Percentiles rank a stretch among this genome's conserved stretches.
Conservation (phyloP, 64 coral and sea anemone species). For the Stichodactyla helianthus region DNA sequence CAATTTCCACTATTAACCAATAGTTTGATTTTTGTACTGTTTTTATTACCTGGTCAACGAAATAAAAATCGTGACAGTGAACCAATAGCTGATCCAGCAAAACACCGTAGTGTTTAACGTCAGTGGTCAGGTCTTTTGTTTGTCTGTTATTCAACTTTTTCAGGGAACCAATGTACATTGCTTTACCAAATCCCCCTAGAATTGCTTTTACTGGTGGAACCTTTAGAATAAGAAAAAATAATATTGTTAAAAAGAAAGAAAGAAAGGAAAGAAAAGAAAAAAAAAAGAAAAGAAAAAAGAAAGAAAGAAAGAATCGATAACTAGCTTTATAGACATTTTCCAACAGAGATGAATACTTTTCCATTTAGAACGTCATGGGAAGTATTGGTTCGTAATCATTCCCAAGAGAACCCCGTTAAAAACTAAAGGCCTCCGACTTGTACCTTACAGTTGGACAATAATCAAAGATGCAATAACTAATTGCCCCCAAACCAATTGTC, state of each 20-base stretch:
- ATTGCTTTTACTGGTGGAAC: constrained; percentile 16
- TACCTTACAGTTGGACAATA: too few relatives aligned
- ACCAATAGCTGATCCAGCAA: neutral
- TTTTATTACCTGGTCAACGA: neutral
- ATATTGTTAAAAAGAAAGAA: too few relatives aligned
- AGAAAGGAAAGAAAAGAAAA: too few relatives aligned
- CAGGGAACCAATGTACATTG: constrained; percentile 8
- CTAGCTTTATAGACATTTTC: neutral
- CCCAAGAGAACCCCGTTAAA: too few relatives aligned
- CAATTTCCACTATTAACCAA: too few relatives aligned
- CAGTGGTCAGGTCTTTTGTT: neutral
- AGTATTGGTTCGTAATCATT: too few relatives aligned
- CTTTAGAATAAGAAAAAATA: neutral
- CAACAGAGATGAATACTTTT: neutral
- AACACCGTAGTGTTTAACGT: neutral
- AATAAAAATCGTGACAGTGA: neutral
- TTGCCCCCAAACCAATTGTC: too few relatives aligned
- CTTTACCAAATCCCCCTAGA: constrained; percentile 5
- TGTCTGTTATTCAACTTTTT: constrained; percentile 15
- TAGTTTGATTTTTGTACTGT: too few relatives aligned
- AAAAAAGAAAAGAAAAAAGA: too few relatives aligned
- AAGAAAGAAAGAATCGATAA: neutral
- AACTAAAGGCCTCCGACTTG: too few relatives aligned
- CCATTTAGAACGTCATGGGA: too few relatives aligned
- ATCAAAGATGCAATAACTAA: too few relatives aligned